Evolutionary conservation across 2,113 vertebrate genomes (phyloP), one percentile per base, ranked within the genome.

Genomic region (Otus sunia): DNA sequence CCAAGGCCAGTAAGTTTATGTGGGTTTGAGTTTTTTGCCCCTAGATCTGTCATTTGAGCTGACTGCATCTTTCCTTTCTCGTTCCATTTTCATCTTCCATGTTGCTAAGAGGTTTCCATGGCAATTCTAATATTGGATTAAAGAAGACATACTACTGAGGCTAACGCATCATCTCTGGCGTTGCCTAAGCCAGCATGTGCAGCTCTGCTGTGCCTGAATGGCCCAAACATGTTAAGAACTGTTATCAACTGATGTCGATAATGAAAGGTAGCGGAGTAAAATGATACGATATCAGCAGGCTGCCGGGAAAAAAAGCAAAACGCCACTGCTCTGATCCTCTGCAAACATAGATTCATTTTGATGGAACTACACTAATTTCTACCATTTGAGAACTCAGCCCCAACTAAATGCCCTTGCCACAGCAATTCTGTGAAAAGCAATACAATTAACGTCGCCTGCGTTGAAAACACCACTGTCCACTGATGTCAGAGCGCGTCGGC

Each of bases 91-190:
- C 79, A 53, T 64, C 62, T 47, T 64, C 60, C 56, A 53, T 64
- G 94, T 86, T 94, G 90, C 94, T 86, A 78, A 92, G 94, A 76
- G 81, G 90, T 96, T 97, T 96, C 96, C 84, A 92, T 97, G 86
- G 75, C 71, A 95, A 96, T 95, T 86, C 93, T 79, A 85, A 76
- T 90, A 74, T 32, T 97, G 94, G 78, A 84, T 92, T 72, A 94
- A 68, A 74, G 62, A 90, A 88, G 91, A 90, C 25, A 9, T 25
- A 72, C 59, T 85, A 64, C 75, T 74, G 89, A 92, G 78, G 56
- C 75, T 95, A 68, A 39, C 12, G 2, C 68, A 74, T 68, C 90
- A 29, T 80, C 77, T 56, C 59, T 66, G 56, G 64, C 56, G 29
- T 72, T 87, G 75, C 89, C 67, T 77, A 72, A 83, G 10, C 62